A percentile compares a stretch with the other conserved stretches of the same genome.
Conservation (phyloP, 2,888 invertebrate genomes). For the Mycalesis mineus region DNA sequence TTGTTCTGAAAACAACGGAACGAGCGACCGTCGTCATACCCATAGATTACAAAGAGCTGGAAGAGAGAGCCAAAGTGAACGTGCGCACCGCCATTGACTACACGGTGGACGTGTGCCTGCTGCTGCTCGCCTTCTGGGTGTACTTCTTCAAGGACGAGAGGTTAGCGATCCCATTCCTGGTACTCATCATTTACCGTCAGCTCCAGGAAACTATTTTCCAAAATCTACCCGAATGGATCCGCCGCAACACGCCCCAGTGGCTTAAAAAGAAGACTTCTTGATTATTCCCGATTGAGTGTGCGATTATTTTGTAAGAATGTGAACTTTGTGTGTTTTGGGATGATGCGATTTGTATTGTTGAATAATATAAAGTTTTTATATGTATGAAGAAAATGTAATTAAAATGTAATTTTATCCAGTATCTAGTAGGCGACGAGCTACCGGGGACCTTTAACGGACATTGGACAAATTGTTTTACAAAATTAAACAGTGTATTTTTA, state of each 20-base stretch:
- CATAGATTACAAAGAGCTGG: conserved; percentile 75
- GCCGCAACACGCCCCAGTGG: conserved; percentile 59
- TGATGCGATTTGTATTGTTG: conserved; percentile 56
- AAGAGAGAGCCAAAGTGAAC: conserved; percentile 81
- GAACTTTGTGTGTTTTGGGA: conserved; percentile 65
- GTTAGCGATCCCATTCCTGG: conserved; percentile 87
- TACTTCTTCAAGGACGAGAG: conserved; percentile 89
- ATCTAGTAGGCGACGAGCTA: conserved; percentile 58
- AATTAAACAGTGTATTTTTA: conserved; percentile 36
- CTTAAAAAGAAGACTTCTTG: conserved; percentile 69
- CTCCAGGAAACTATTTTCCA: conserved; percentile 81
- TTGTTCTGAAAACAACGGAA: conserved; percentile 62
- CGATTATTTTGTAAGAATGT: conserved; percentile 55
- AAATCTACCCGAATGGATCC: conserved; percentile 79
- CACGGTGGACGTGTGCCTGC: conserved; percentile 84
- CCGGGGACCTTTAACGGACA: conserved; percentile 33
- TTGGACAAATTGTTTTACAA: conserved; percentile 41
- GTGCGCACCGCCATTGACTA: conserved; percentile 85
- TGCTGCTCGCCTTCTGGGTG: conserved; percentile 87
- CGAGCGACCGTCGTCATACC: conserved; percentile 70
- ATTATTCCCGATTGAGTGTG: conserved; percentile 64
- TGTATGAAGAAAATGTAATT: conserved; percentile 36
- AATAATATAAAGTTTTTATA: conserved; percentile 44
- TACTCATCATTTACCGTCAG: conserved; percentile 87
- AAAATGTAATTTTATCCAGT: conserved; percentile 26